phyloP scores from a whole-genome alignment of 92 coral and sea anemone genomes.

The Metridium senile region DNA sequence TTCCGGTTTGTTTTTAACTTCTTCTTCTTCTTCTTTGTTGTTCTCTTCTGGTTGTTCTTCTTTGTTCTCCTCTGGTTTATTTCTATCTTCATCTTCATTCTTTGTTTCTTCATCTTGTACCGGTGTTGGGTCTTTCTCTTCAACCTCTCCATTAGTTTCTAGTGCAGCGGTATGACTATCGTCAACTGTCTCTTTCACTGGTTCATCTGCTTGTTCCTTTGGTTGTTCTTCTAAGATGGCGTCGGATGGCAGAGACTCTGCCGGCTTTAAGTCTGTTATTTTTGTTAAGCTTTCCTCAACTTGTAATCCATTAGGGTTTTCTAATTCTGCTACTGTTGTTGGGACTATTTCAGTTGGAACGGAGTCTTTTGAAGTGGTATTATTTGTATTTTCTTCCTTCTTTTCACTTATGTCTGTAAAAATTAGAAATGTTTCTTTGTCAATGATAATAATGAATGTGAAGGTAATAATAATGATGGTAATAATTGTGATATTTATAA shows the following conservation, averaged over 20 bases:
- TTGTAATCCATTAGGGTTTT: not conserved
- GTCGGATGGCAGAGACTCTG: not conserved
- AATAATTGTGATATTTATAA: not conserved
- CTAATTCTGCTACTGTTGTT: not conserved
- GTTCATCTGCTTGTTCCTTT: not conserved
- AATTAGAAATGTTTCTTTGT: not conserved
- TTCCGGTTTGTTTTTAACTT: no score
- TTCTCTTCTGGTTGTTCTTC: not conserved
- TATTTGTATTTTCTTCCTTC: no score
- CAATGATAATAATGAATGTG: not conserved
- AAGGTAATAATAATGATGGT: not conserved
- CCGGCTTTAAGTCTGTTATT: not conserved
- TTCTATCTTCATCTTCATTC: not conserved
- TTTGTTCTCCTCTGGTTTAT: not conserved
- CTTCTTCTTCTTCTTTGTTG: not conserved
- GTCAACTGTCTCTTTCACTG: not conserved
- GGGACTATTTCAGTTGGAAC: not conserved
- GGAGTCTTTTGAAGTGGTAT: not conserved
- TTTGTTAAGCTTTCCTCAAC: not conserved
- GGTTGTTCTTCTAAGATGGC: not conserved
- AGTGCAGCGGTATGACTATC: not conserved
- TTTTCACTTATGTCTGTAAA: not conserved
- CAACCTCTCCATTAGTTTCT: constrained; percentile 3
- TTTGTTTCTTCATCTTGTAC: not conserved
- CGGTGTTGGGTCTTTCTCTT: not conserved